Evolutionary conservation across 2,888 invertebrate species (phyloP).

Genomic region (Andrena camellia): DNA sequence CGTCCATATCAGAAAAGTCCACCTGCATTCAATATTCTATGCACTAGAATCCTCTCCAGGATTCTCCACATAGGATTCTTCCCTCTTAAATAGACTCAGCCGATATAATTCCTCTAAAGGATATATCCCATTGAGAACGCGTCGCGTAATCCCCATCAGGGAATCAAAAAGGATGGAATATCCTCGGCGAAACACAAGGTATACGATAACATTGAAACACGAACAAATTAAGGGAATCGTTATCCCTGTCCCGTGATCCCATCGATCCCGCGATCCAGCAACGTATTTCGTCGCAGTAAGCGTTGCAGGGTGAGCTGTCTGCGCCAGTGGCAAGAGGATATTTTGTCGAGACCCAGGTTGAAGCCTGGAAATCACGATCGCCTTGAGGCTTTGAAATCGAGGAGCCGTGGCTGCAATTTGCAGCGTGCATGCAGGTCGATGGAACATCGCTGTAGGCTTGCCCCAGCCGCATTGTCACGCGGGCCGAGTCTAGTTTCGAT

Average conservation of each 20-base stretch:
- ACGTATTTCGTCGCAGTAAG: slow-evolving; percentile 14
- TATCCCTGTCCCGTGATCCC: background rate
- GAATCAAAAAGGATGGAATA: background rate
- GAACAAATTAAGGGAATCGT: background rate
- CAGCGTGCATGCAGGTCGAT: slow-evolving; percentile 3
- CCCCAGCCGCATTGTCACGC: slow-evolving; percentile 33
- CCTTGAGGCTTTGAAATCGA: slow-evolving; percentile 63
- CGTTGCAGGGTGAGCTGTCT: slow-evolving; percentile 3
- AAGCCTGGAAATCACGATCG: slow-evolving; percentile 66
- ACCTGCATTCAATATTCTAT: too few species aligned
- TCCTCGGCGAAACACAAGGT: background rate
- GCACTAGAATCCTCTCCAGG: too few species aligned
- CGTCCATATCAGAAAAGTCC: too few species aligned
- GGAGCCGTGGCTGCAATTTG: slow-evolving; percentile 61
- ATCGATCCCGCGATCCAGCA: slow-evolving; percentile 15
- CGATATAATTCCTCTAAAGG: too few species aligned
- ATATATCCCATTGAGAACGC: background rate
- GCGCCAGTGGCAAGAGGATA: slow-evolving; percentile 12
- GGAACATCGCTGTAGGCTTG: slow-evolving; percentile 18
- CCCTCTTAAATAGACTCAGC: too few species aligned
- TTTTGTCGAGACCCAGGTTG: slow-evolving; percentile 35
- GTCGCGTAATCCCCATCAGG: background rate
- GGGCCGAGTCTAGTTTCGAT: slow-evolving; percentile 37
- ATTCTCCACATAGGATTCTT: too few species aligned
- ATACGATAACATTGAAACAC: slow-evolving; percentile 14